Percentiles rank a stretch among this genome's conserved stretches.
phyloP scores from a whole-genome alignment of 1,140 invertebrate species.

The Mamestra configurata region DNA sequence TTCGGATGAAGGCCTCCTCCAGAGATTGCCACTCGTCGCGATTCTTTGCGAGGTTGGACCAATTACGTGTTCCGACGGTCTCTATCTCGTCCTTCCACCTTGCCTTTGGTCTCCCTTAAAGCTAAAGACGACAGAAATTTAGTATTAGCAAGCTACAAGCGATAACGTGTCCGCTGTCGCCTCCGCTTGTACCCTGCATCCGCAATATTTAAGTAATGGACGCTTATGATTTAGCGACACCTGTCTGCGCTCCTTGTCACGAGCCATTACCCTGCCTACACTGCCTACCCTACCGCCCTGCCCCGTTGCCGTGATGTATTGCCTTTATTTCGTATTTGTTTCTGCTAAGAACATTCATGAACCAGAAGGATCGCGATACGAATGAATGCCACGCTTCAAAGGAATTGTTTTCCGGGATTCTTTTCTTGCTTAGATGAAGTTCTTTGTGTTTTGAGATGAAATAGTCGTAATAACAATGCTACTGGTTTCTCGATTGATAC shows the following conservation, averaged over 20 bases:
- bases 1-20: too few relatives aligned
- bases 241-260: conserved; percentile 46
- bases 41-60: too few relatives aligned
- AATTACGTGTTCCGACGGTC: too few relatives aligned
- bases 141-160: not conserved
- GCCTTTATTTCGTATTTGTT: conserved; percentile 10
- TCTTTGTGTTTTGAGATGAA: not conserved
- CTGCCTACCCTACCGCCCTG: conserved; percentile 12
- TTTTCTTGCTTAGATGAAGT: not conserved
- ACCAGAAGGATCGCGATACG: not conserved
- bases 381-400: conserved; percentile 14
- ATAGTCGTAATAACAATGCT: too few relatives aligned
- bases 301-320: conserved; percentile 25
- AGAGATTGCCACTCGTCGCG: too few relatives aligned
- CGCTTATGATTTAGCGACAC: conserved; percentile 49
- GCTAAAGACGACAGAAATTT: too few relatives aligned
- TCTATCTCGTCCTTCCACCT: too few relatives aligned
- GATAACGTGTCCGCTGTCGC: not conserved
- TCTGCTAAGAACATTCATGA: conserved; percentile 16
- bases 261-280: conserved; percentile 31
- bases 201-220: conserved; percentile 11
- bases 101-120: too few relatives aligned
- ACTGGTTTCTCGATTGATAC: not conserved
- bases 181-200: too few relatives aligned
- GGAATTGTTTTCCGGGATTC: too few relatives aligned